Percentiles rank a stretch among this genome's conserved stretches.
phyloP scores from a whole-genome alignment of 2,113 vertebrate species.

The Phalacrocorax pelagicus region DNA sequence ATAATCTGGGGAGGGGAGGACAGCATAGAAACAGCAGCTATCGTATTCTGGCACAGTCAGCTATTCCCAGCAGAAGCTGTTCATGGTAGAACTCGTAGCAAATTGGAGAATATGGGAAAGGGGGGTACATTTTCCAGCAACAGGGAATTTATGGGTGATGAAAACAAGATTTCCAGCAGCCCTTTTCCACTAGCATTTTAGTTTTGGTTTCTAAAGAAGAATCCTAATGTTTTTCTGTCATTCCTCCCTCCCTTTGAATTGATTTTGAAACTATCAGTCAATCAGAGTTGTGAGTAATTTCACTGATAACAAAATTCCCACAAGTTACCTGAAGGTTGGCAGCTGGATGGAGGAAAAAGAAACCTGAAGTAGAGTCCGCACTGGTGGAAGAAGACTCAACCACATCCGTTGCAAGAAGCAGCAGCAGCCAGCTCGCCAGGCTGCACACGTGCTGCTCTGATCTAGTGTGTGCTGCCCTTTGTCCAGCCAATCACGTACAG shows the following conservation, averaged over 20 bases:
- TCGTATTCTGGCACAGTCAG: slow-evolving; percentile 14
- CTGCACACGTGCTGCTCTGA: not conserved
- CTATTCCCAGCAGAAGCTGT: slow-evolving; percentile 55
- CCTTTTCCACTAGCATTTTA: not conserved
- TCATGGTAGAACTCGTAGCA: slow-evolving; percentile 68
- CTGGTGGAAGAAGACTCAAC: not conserved
- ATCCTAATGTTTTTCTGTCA: not conserved
- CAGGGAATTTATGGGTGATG: slow-evolving; percentile 21
- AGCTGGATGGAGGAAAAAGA: not conserved
- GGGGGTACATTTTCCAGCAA: slow-evolving; percentile 49
- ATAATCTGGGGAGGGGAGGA: not conserved
- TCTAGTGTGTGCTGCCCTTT: not conserved
- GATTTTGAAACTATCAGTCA: not conserved
- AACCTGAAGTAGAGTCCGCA: not conserved
- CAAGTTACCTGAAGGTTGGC: not conserved
- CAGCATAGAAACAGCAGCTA: not conserved
- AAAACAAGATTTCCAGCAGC: slow-evolving; percentile 8
- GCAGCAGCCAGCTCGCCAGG: not conserved
- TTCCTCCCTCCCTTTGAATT: not conserved
- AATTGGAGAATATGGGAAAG: slow-evolving; percentile 49
- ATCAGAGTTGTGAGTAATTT: not conserved
- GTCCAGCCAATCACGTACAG: not conserved
- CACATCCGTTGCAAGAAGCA: not conserved
- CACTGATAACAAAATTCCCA: not conserved
- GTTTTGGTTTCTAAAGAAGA: not conserved